A percentile compares a stretch with the other conserved stretches of the same genome.
Evolutionary conservation across 2,888 invertebrate genomes (phyloP).

Genomic region (Tribolium freemani): DNA sequence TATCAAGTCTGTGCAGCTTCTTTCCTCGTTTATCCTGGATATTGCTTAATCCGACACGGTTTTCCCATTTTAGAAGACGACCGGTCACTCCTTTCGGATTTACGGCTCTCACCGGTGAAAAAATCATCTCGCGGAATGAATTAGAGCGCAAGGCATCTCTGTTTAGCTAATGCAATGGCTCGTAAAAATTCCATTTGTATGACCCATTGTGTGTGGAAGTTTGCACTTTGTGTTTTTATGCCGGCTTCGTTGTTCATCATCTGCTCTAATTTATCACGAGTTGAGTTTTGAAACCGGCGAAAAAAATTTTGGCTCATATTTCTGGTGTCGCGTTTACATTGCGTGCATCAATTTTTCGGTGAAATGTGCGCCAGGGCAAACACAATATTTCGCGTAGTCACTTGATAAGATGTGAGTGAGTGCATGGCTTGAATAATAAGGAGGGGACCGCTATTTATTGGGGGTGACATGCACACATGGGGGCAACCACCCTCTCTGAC

Average conservation of each 20-base stretch:
- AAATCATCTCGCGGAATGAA: conserved; percentile 6
- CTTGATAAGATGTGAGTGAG: conserved; percentile 45
- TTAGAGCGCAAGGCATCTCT: conserved; percentile 24
- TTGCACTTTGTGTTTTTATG: conserved; percentile 34
- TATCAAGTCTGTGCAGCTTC: conserved; percentile 46
- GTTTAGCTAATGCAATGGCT: conserved; percentile 45
- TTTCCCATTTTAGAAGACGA: conserved; percentile 49
- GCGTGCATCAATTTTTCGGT: conserved; percentile 38
- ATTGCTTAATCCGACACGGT: conserved; percentile 54
- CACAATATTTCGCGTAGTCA: conserved; percentile 41
- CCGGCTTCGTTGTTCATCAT: conserved; percentile 33
- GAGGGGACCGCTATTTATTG: conserved; percentile 43
- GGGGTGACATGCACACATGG: conserved; percentile 44
- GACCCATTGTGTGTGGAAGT: conserved; percentile 41
- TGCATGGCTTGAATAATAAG: conserved; percentile 45
- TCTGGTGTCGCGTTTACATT: conserved; percentile 35
- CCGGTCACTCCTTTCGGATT: conserved; percentile 29
- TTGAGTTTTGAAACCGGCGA: conserved; percentile 33
- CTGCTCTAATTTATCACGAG: conserved; percentile 33
- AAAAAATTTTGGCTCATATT: conserved; percentile 30
- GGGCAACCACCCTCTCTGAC: conserved; percentile 38
- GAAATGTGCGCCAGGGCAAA: conserved; percentile 31
- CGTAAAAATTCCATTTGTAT: conserved; percentile 53
- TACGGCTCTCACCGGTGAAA: conserved; percentile 14
- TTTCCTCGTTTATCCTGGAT: conserved; percentile 50